phyloP scores from a whole-genome alignment of 2,888 invertebrate genomes.

The Drosophila bunnanda region DNA sequence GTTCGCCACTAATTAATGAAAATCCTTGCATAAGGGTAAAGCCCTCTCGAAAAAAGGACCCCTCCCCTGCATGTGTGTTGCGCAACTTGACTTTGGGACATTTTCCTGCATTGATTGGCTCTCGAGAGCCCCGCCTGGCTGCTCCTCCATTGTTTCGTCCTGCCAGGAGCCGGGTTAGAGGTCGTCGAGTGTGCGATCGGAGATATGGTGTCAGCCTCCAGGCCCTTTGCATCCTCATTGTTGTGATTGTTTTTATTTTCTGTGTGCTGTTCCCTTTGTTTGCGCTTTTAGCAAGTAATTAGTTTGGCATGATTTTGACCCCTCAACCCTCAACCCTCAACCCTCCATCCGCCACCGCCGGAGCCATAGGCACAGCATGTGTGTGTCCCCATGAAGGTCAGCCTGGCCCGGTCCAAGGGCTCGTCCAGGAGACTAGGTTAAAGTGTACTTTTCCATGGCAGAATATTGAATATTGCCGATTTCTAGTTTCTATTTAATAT shows the following conservation, averaged over 20 bases:
- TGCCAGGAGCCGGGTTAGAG: constrained; percentile 18
- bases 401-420: neutral
- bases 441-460: too few relatives aligned
- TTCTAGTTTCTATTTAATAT: too few relatives aligned
- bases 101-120: constrained; percentile 66
- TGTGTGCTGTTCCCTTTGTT: constrained; percentile 46
- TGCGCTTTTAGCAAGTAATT: constrained; percentile 73
- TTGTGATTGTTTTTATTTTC: constrained; percentile 40
- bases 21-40: constrained; percentile 19
- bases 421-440: neutral
- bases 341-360: neutral
- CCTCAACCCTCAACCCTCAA: neutral
- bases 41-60: neutral
- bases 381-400: constrained; percentile 17
- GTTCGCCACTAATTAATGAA: constrained; percentile 31
- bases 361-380: neutral
- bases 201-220: constrained; percentile 52
- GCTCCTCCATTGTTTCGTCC: constrained; percentile 52
- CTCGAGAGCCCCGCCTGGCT: constrained; percentile 43
- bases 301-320: constrained; percentile 49
- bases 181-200: constrained; percentile 65
- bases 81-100: constrained; percentile 33
- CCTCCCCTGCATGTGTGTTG: constrained; percentile 1
- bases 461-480: too few relatives aligned
- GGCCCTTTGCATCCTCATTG: constrained; percentile 9